A percentile compares a stretch with the other conserved stretches of the same genome.
Evolutionary conservation across 2,113 vertebrate genomes (phyloP).

Genomic region (Phainopepla nitens): DNA sequence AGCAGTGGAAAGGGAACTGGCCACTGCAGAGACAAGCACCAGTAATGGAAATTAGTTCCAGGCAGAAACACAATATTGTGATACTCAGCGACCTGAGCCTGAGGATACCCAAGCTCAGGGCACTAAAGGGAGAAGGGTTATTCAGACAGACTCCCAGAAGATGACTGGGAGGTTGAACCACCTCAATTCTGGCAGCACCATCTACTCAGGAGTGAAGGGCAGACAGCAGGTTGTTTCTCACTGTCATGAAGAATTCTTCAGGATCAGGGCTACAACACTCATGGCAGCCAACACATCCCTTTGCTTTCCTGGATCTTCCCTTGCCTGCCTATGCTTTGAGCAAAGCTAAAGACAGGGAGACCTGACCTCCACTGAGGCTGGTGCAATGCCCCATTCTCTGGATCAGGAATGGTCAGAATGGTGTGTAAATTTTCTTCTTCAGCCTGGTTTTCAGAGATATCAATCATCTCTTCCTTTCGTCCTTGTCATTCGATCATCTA

Average conservation of each 20-base stretch:
- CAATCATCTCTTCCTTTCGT: not conserved
- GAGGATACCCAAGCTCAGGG: not conserved
- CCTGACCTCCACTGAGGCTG: not conserved
- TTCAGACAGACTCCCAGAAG: not conserved
- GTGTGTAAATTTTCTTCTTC: not conserved
- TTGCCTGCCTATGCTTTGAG: rapidly evolving
- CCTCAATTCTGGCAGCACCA: not conserved
- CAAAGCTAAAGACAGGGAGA: not conserved
- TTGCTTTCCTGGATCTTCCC: not conserved
- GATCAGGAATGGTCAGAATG: not conserved
- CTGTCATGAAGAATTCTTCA: not conserved
- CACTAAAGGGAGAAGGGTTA: not conserved
- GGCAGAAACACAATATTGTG: not conserved
- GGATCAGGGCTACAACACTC: not conserved
- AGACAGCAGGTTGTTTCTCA: not conserved
- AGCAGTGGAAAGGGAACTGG: not conserved
- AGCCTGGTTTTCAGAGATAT: not conserved
- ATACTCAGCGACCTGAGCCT: not conserved
- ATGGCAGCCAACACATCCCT: not conserved
- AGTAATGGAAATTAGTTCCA: not conserved
- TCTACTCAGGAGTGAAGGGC: not conserved
- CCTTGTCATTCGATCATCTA: not conserved
- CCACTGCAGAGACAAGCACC: not conserved
- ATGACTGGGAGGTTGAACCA: not conserved
- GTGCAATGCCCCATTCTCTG: not conserved